Conservation (phyloP, 2,113 vertebrate species). For the Nibea coibor region DNA sequence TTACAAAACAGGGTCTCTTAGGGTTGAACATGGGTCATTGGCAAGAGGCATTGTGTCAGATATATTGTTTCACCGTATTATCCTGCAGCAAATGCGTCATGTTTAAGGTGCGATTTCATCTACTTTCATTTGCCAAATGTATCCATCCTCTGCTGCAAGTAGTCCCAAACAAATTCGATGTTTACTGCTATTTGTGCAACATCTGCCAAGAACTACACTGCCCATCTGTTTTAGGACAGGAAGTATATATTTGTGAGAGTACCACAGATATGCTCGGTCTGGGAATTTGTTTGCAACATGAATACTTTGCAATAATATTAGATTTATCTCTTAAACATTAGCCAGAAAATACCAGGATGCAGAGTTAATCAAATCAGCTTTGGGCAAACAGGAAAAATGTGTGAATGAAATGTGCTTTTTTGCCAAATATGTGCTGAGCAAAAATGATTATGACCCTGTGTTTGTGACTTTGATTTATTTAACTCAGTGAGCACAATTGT, state of each 20-base stretch:
- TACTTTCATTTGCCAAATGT: not conserved
- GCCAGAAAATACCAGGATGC: not conserved
- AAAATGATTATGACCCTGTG: not conserved
- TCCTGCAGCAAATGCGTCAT: not conserved
- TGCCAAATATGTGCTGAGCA: not conserved
- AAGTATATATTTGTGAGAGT: no score
- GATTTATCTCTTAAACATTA: not conserved
- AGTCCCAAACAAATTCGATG: not conserved
- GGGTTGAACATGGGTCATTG: not conserved
- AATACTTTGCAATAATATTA: not conserved
- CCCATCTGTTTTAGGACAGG: not conserved
- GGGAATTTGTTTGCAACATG: not conserved
- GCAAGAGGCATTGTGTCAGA: not conserved
- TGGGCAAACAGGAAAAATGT: not conserved
- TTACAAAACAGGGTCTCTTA: slow-evolving; percentile 25
- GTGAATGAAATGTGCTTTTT: not conserved
- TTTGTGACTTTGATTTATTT: slow-evolving; percentile 3
- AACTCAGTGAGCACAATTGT: not conserved
- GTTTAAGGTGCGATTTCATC: not conserved
- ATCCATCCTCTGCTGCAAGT: not conserved
- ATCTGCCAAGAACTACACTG: not conserved
- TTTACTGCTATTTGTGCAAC: not conserved
- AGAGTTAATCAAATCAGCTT: not conserved
- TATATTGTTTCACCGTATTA: not conserved
- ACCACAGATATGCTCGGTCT: no score